Percentiles rank a stretch among this genome's conserved stretches.
Evolutionary conservation across 1,140 invertebrate genomes (phyloP).

Genomic region (Drosophila repleta): DNA sequence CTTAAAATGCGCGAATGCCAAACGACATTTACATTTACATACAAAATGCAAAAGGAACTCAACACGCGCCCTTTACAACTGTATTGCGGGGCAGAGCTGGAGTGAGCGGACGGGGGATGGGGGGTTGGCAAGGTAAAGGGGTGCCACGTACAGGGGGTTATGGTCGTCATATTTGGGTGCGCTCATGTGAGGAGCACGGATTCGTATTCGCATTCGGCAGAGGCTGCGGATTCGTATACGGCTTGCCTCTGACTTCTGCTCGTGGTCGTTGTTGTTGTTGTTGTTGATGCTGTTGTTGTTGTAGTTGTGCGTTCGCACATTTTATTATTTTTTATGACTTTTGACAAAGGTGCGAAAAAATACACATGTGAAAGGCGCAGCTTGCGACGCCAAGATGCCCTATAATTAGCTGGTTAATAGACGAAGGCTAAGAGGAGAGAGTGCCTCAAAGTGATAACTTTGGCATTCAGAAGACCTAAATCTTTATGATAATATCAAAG

Average conservation of each 20-base stretch:
- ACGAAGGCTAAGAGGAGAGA: background rate
- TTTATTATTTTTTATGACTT: slow-evolving; percentile 81
- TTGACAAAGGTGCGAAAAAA: slow-evolving; percentile 58
- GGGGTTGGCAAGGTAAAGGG: background rate
- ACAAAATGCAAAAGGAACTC: slow-evolving; percentile 51
- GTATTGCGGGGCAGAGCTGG: slow-evolving; percentile 1
- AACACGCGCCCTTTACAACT: slow-evolving; percentile 36
- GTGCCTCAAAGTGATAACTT: background rate
- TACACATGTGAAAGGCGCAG: slow-evolving; percentile 44
- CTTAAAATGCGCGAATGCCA: slow-evolving; percentile 59
- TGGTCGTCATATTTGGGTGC: slow-evolving; percentile 66
- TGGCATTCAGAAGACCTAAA: no score
- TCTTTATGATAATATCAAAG: no score
- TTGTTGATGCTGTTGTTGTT: slow-evolving; percentile 53
- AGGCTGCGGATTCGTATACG: slow-evolving; percentile 21
- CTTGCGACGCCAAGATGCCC: slow-evolving; percentile 19
- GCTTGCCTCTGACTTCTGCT: slow-evolving; percentile 20
- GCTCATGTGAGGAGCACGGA: slow-evolving; percentile 70
- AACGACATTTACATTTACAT: slow-evolving; percentile 68
- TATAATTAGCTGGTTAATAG: background rate
- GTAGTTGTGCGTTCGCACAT: slow-evolving; percentile 64
- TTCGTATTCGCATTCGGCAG: slow-evolving; percentile 5
- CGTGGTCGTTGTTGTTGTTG: slow-evolving; percentile 34
- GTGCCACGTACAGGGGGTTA: slow-evolving; percentile 13
- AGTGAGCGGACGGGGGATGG: background rate